A percentile compares a stretch with the other conserved stretches of the same genome.
These are phyloP conservation scores for Tachuris rubrigastra DNA, from an alignment of 2,113 vertebrate species.

Conservation along the genomic window DNA sequence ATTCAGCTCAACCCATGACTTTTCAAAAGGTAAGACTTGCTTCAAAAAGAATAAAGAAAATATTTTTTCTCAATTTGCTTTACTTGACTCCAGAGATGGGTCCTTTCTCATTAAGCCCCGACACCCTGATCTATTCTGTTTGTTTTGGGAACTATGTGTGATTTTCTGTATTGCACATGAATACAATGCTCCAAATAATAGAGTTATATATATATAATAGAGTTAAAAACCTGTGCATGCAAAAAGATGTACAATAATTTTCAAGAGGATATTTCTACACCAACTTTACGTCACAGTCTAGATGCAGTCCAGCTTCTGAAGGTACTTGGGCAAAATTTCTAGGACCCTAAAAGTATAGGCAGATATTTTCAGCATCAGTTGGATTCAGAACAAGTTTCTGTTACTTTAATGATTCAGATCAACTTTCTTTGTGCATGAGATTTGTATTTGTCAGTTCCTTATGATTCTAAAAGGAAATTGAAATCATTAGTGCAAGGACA, in stretches of 20 bases:
- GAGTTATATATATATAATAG: no score
- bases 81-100: neutral
- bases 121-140: neutral
- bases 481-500: neutral
- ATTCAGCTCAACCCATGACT: neutral
- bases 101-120: neutral
- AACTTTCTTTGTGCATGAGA: neutral
- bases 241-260: neutral
- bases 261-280: neutral
- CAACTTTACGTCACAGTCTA: neutral
- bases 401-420: neutral
- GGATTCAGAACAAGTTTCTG: neutral
- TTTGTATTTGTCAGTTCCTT: neutral
- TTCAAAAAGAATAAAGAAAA: neutral
- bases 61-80: neutral
- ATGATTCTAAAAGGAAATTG: neutral
- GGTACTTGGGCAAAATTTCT: neutral
- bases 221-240: neutral
- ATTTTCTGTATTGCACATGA: neutral
- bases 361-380: neutral
- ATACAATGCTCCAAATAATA: neutral
- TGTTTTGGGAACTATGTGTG: neutral
- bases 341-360: neutral
- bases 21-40: neutral
- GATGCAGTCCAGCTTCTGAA: neutral